phyloP scores from a whole-genome alignment of 2,888 invertebrate species.

The Hirtodrosophila histrioides region DNA sequence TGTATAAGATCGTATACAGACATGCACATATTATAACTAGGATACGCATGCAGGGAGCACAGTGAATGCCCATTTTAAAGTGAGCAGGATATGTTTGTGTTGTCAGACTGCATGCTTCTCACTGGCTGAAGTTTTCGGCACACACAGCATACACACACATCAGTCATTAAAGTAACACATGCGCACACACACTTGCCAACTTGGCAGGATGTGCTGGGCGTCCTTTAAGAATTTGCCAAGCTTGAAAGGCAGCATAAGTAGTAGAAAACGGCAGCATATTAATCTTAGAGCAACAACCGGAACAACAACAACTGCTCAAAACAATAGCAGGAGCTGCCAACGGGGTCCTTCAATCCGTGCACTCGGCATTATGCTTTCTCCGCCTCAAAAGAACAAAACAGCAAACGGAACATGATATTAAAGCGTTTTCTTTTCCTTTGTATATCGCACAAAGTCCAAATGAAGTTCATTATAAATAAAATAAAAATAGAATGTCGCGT shows the following conservation, averaged over 20 bases:
- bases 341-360: constrained; percentile 44
- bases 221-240: constrained; percentile 53
- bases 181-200: constrained; percentile 29
- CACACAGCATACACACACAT: constrained; percentile 27
- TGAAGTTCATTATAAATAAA: constrained; percentile 62
- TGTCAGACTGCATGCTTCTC: constrained; percentile 37
- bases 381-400: constrained; percentile 17
- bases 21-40: not conserved
- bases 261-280: constrained; percentile 76
- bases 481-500: constrained; percentile 15
- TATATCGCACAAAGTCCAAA: constrained; percentile 52
- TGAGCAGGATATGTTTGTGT: constrained; percentile 42
- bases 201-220: constrained; percentile 58
- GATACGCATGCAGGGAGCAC: constrained; percentile 29
- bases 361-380: constrained; percentile 37
- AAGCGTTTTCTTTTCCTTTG: constrained; percentile 46
- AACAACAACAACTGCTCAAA: constrained; percentile 33
- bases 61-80: constrained; percentile 69
- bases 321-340: constrained; percentile 30
- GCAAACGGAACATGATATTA: constrained; percentile 57
- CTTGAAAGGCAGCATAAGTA: constrained; percentile 75
- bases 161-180: constrained; percentile 58
- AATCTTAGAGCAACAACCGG: constrained; percentile 60
- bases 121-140: constrained; percentile 68
- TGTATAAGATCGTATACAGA: constrained; percentile 20